phyloP scores from a whole-genome alignment of 2,888 invertebrate species.

The Smittia aterrima region DNA sequence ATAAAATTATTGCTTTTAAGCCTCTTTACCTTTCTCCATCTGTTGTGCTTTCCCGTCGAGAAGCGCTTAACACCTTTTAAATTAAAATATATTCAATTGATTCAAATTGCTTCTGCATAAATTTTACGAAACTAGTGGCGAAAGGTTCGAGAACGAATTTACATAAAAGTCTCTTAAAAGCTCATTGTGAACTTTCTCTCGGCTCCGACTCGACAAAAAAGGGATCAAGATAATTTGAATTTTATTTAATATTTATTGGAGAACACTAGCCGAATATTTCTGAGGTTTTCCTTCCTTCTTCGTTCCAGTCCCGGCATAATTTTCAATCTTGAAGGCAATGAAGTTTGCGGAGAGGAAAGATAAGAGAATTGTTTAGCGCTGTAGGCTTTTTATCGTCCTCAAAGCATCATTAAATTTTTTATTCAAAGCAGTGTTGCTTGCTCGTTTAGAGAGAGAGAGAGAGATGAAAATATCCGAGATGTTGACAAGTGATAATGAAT shows the following conservation, averaged over 20 bases:
- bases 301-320: background rate
- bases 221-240: constrained; percentile 29
- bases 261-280: constrained; percentile 13
- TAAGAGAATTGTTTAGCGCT: background rate
- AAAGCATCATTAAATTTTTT: background rate
- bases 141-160: constrained; percentile 5
- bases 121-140: background rate
- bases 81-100: constrained; percentile 17
- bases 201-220: background rate
- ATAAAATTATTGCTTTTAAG: background rate
- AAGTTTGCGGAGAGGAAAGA: background rate
- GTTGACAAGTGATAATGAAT: constrained; percentile 38
- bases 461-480: background rate
- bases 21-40: constrained; percentile 2
- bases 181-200: background rate
- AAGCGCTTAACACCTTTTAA: constrained; percentile 20
- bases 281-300: background rate
- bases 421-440: background rate
- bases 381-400: background rate
- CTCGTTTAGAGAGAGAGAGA: too few species aligned
- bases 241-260: constrained; percentile 13
- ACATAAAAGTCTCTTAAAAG: constrained; percentile 14
- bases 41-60: too few species aligned
- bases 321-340: constrained; percentile 1
- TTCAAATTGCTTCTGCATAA: constrained; percentile 23